These are phyloP conservation scores for Hemithea aestivaria DNA, from an alignment of 2,888 invertebrate genomes.

Conservation along the genomic window DNA sequence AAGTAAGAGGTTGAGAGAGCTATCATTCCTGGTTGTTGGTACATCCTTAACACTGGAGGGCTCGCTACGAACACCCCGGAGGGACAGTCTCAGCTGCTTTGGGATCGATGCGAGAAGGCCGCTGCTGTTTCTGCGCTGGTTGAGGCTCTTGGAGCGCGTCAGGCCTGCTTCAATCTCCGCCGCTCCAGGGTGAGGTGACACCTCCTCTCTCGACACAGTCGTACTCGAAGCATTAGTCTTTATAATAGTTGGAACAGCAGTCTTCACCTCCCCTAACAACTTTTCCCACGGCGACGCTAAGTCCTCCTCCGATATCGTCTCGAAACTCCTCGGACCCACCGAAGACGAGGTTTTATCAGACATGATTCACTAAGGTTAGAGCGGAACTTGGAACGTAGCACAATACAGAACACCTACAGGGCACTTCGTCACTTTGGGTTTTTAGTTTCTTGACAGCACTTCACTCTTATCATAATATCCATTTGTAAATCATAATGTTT, in stretches of 20 bases:
- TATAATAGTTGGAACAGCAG: slow-evolving; percentile 68
- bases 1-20: slow-evolving; percentile 72
- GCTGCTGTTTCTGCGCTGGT: slow-evolving; percentile 70
- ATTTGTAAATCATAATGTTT: slow-evolving; percentile 80
- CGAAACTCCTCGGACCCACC: slow-evolving; percentile 72
- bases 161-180: slow-evolving; percentile 61
- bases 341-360: slow-evolving; percentile 74
- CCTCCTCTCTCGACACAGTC: slow-evolving; percentile 59
- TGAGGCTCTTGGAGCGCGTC: slow-evolving; percentile 70
- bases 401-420: slow-evolving; percentile 67
- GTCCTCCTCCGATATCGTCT: slow-evolving; percentile 75
- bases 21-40: slow-evolving; percentile 71
- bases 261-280: slow-evolving; percentile 65
- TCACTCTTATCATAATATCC: slow-evolving; percentile 80
- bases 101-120: slow-evolving; percentile 77
- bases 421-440: slow-evolving; percentile 78
- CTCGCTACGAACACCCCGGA: slow-evolving; percentile 72
- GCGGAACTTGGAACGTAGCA: slow-evolving; percentile 74
- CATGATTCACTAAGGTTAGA: slow-evolving; percentile 51
- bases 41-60: slow-evolving; percentile 73
- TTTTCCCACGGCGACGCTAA: slow-evolving; percentile 72
- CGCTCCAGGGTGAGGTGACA: slow-evolving; percentile 48
- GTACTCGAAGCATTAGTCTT: slow-evolving; percentile 69
- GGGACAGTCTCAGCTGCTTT: slow-evolving; percentile 70
- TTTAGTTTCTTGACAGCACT: slow-evolving; percentile 79